phyloP scores from a whole-genome alignment of 1,140 invertebrate species.

The Ceratoteleas bidentatus region DNA sequence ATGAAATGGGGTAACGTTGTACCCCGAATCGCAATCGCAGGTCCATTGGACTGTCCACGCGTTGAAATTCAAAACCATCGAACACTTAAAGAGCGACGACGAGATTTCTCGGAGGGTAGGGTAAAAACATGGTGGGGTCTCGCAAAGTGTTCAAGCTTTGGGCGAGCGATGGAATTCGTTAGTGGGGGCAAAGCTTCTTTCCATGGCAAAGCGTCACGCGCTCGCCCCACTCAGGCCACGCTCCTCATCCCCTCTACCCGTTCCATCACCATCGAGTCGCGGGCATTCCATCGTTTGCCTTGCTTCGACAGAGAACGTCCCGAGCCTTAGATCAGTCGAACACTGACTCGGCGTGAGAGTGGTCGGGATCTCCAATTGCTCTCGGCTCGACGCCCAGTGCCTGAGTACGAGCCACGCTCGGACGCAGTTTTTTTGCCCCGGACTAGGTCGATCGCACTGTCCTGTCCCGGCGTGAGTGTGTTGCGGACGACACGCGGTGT shows the following conservation, averaged over 20 bases:
- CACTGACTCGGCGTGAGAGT: conserved; percentile 73
- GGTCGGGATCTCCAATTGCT: conserved; percentile 65
- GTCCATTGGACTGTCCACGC: conserved; percentile 33
- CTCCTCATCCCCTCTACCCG: conserved; percentile 56
- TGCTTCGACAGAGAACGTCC: conserved; percentile 74
- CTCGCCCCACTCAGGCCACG: conserved; percentile 70
- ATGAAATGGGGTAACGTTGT: not conserved
- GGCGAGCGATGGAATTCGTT: conserved; percentile 74
- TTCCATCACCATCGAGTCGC: conserved; percentile 59
- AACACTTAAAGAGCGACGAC: conserved; percentile 30
- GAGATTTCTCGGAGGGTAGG: conserved; percentile 55
- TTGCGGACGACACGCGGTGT: conserved; percentile 14
- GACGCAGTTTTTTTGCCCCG: not conserved
- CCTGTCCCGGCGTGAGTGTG: not conserved
- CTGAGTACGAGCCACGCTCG: not conserved
- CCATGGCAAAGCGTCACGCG: conserved; percentile 79
- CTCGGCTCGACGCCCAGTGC: conserved; percentile 2
- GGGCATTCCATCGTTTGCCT: conserved; percentile 76
- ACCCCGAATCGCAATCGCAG: conserved; percentile 12
- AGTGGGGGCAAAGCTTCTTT: conserved; percentile 73
- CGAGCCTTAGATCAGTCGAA: conserved; percentile 75
- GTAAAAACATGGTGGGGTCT: conserved; percentile 61
- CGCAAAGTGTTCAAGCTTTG: conserved; percentile 72
- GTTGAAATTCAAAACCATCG: conserved; percentile 55
- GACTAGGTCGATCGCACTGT: conserved; percentile 14